These are phyloP conservation scores for Calosoma granatense DNA, from an alignment of 1,140 invertebrate genomes.

Conservation along the genomic window DNA sequence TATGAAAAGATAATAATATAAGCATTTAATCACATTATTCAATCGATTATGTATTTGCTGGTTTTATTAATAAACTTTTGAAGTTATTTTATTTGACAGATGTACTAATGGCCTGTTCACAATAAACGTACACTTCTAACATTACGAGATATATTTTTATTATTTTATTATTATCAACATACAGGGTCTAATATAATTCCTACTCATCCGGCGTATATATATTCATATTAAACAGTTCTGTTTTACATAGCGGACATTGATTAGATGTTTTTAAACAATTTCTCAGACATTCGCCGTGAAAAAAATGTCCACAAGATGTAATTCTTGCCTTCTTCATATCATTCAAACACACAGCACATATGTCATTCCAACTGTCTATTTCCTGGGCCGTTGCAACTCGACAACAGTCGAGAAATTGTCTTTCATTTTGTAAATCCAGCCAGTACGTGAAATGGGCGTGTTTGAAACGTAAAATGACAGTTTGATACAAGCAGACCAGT, in stretches of 20 bases:
- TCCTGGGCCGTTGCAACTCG: constrained; percentile 52
- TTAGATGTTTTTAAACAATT: constrained; percentile 54
- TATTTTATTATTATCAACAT: too few relatives aligned
- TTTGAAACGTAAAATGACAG: constrained; percentile 51
- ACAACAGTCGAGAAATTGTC: constrained; percentile 47
- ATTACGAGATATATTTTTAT: too few relatives aligned
- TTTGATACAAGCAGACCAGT: constrained; percentile 47
- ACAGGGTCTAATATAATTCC: too few relatives aligned
- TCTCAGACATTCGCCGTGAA: constrained; percentile 62
- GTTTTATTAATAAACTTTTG: too few relatives aligned
- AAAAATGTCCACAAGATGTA: constrained; percentile 64
- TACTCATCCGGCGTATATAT: too few relatives aligned
- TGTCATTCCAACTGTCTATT: constrained; percentile 54
- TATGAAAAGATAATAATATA: too few relatives aligned
- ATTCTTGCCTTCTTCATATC: constrained; percentile 54
- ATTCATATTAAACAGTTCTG: too few relatives aligned
- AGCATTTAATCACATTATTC: too few relatives aligned
- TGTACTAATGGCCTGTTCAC: too few relatives aligned
- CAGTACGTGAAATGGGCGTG: constrained; percentile 47
- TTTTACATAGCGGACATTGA: constrained; percentile 60
- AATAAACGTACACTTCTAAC: too few relatives aligned
- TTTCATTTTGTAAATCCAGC: constrained; percentile 43
- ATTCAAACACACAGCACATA: constrained; percentile 63
- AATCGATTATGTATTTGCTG: too few relatives aligned
- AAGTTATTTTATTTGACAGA: too few relatives aligned